These are phyloP conservation scores for Scelioninae gen. 1 DNA, from an alignment of 2,888 invertebrate genomes.

Conservation along the genomic window DNA sequence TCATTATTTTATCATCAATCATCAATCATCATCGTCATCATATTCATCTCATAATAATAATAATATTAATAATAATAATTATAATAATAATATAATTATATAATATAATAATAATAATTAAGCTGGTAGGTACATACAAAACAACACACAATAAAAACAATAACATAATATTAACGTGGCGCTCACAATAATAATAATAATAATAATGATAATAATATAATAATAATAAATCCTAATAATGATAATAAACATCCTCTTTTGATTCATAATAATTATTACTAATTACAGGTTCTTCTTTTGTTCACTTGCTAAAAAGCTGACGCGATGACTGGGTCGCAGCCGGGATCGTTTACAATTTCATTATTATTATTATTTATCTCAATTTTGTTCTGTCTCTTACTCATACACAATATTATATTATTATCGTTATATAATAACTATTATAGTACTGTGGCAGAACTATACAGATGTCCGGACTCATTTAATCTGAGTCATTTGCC, in stretches of 20 bases:
- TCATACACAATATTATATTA: constrained; percentile 79
- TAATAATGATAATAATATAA: constrained; percentile 84
- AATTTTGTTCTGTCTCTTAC: constrained; percentile 73
- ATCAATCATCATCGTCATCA: constrained; percentile 61
- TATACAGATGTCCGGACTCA: constrained; percentile 80
- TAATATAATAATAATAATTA: constrained; percentile 71
- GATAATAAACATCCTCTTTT: constrained; percentile 80
- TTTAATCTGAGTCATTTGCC: constrained; percentile 76
- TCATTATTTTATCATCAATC: constrained; percentile 77
- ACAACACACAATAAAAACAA: constrained; percentile 85
- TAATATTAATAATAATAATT: constrained; percentile 68
- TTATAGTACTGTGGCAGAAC: constrained; percentile 81
- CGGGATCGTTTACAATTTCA: constrained; percentile 71
- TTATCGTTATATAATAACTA: constrained; percentile 82
- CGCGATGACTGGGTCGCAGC: constrained; percentile 79
- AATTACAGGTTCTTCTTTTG: constrained; percentile 79
- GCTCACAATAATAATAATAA: constrained; percentile 81
- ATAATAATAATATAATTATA: constrained; percentile 54
- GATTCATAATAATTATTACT: constrained; percentile 81
- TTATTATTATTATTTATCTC: constrained; percentile 69
- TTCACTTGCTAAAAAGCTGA: constrained; percentile 77
- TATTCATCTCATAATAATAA: constrained; percentile 71
- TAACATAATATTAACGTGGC: constrained; percentile 84
- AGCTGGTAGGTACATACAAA: constrained; percentile 85
- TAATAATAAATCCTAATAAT: constrained; percentile 83